Percentiles rank a stretch among this genome's conserved stretches.
Conservation (phyloP, 2,888 invertebrate genomes). For the Trachelus troglodyta region DNA sequence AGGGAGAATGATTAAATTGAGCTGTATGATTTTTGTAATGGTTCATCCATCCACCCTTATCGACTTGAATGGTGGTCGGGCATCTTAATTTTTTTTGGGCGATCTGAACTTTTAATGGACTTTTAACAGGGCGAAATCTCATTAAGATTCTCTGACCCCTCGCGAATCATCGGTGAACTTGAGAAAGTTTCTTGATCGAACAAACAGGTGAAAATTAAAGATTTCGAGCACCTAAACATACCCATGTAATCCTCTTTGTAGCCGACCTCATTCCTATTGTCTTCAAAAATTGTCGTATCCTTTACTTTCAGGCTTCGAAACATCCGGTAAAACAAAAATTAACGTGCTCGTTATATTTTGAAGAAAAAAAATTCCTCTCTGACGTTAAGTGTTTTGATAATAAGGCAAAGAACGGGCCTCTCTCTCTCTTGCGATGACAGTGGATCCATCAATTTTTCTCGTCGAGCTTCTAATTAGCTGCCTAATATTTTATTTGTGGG, state of each 20-base stretch:
- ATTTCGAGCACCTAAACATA: neutral
- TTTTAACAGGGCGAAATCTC: constrained; percentile 44
- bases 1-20: neutral
- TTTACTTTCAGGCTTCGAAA: neutral
- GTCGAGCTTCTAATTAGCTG: constrained; percentile 53
- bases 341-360: constrained; percentile 1
- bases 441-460: constrained; percentile 47
- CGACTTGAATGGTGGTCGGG: neutral
- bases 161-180: neutral
- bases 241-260: neutral
- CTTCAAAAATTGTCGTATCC: neutral
- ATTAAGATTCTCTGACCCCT: constrained; percentile 33
- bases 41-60: neutral
- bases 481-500: constrained; percentile 56
- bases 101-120: constrained; percentile 36
- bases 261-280: neutral
- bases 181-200: neutral
- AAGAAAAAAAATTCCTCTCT: neutral
- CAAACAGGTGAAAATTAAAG: neutral
- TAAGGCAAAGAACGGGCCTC: constrained; percentile 28
- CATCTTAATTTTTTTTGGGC: neutral
- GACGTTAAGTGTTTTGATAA: constrained; percentile 43
- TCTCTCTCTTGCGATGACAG: constrained; percentile 16
- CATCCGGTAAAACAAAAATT: constrained; percentile 16
- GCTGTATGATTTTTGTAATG: neutral